A percentile compares a stretch with the other conserved stretches of the same genome.
Conservation (phyloP, 64 coral and sea anemone genomes). For the Montipora cactus region DNA sequence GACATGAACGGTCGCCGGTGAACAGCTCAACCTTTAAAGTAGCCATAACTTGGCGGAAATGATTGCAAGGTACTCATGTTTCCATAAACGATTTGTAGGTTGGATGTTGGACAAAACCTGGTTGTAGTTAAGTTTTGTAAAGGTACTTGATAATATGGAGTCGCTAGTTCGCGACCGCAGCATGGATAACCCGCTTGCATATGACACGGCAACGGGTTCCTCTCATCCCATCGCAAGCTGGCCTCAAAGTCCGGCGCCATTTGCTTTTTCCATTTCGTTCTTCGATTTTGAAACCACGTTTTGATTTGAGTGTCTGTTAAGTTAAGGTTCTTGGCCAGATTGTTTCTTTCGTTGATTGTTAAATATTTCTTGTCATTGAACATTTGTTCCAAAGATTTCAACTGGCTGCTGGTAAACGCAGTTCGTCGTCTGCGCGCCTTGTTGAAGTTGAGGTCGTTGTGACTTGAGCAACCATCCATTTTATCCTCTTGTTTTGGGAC, state of each 20-base stretch:
- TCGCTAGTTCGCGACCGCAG: constrained; percentile 17
- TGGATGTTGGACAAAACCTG: constrained; percentile 65
- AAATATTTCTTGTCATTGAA: constrained; percentile 96
- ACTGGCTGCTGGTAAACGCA: constrained; percentile 94
- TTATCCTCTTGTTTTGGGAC: background rate
- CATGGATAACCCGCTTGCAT: constrained; percentile 31
- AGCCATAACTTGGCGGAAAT: background rate
- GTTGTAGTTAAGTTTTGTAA: constrained; percentile 52
- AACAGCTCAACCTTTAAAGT: background rate
- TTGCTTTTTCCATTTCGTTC: constrained; percentile 98
- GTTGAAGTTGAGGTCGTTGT: constrained; percentile 50
- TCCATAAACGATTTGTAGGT: constrained; percentile 70
- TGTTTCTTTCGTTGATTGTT: constrained; percentile 94
- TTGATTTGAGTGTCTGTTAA: constrained; percentile 95
- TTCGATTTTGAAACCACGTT: constrained; percentile 98
- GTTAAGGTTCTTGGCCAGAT: constrained; percentile 85
- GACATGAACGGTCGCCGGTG: background rate
- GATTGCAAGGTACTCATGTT: constrained; percentile 56
- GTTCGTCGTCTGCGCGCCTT: constrained; percentile 87
- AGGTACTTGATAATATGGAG: constrained; percentile 29
- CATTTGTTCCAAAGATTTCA: constrained; percentile 96
- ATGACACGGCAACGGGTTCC: constrained; percentile 52
- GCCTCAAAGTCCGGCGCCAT: constrained; percentile 79
- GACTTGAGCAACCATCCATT: background rate
- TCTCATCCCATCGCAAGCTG: constrained; percentile 56